Base-by-base conservation (phyloP, 2,797 vertebrate species). In the Malacoctenus gilli region DNA sequence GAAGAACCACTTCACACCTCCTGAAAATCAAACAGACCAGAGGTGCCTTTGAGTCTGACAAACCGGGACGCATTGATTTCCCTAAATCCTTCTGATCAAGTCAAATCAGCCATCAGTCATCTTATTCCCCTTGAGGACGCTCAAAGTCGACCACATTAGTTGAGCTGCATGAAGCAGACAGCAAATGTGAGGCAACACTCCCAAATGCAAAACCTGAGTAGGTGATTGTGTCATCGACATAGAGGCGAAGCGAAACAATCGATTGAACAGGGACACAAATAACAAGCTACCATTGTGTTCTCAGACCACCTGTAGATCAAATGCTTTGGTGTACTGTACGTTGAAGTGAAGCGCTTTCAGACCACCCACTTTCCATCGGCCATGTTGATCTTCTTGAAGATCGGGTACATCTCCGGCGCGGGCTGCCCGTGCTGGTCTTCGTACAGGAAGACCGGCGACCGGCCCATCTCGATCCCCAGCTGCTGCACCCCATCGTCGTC, bases 291-390 rank as follows among this genome's bases (percentile, higher is more conserved):
- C n/a, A n/a, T n/a, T n/a, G n/a, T n/a, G n/a, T n/a, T n/a, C n/a
- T n/a, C n/a, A n/a, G n/a, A n/a, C n/a, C n/a, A n/a, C n/a, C n/a
- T n/a, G n/a, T n/a, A n/a, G 3, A 8, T 49, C 1, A 31, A 48
- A 51, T 23, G n/a, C n/a, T n/a, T n/a, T n/a, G n/a, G n/a, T n/a
- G n/a, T n/a, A n/a, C n/a, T n/a, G n/a, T n/a, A n/a, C n/a, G 2
- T 4, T 46, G 28, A 19, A 3, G 1, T 34, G 16, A 9, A n/a
- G 48, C 5, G 18, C 36, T n/a, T 2, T 37, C 3, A 25, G 31
- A 59, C 42, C 75, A 89, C 94, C 87, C 85, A 97, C 96, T 92
- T 93, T 89, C 95, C 95, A 5, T 98, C 95, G 0, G 91, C 89
- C 59, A 96, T 75, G 88, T 94, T 93, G 83, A 94, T 62, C 55